These are phyloP conservation scores for Piprites chloris DNA, from an alignment of 2,113 vertebrate species.

Conservation along the genomic window DNA sequence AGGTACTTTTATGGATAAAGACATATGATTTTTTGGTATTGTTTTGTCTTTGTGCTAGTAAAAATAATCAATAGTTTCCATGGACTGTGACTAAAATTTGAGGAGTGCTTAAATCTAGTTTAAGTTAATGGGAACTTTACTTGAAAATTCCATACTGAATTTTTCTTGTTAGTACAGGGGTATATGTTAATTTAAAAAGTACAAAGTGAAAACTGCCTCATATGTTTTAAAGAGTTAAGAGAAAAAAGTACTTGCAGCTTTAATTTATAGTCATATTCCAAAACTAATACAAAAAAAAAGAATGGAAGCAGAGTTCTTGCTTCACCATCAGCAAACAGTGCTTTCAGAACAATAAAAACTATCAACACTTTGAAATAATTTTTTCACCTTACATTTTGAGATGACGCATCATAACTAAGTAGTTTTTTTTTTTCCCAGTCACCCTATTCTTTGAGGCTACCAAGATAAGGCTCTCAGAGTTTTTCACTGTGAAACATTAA, in stretches of 20 bases:
- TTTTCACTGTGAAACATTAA: neutral
- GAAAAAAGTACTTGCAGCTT: neutral
- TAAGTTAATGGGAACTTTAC: neutral
- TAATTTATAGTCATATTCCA: neutral
- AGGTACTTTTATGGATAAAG: neutral
- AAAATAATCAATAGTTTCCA: neutral
- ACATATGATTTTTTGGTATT: neutral
- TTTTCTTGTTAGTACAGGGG: neutral
- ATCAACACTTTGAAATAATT: neutral
- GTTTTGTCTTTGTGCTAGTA: neutral
- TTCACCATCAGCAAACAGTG: neutral
- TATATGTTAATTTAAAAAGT: neutral
- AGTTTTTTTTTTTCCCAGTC: neutral
- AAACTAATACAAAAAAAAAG: neutral
- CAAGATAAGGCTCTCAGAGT: neutral
- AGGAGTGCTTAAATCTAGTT: neutral
- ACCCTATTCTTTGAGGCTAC: neutral
- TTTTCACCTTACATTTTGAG: rapidly evolving
- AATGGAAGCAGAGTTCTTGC: neutral
- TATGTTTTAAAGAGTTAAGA: neutral
- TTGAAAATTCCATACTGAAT: neutral
- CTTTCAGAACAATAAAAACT: neutral
- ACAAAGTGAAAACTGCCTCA: neutral
- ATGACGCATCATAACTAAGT: neutral
- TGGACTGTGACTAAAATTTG: neutral